Evolutionary conservation across 1,140 invertebrate species (phyloP), one percentile per base, ranked within the genome.

Genomic region (Teleopsis dalmanni): DNA sequence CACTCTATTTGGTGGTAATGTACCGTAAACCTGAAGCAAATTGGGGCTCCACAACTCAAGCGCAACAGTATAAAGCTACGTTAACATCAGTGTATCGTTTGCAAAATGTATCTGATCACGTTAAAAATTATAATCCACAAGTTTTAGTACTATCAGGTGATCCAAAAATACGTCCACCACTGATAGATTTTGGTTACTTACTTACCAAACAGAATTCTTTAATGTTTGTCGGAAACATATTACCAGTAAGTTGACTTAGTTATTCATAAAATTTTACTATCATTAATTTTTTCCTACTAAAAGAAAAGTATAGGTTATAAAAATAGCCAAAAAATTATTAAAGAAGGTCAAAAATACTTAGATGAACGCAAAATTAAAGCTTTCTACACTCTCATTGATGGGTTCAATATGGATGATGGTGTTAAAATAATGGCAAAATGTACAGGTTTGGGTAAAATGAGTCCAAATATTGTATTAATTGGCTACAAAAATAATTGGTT

Each of bases 1-100:
- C 82, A 3, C 79, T 97, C 2, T 98, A 95, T 67, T 72, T 91
- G 40, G 84, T 93, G 56, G 87, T 97, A 3, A 83, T 91, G 44
- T 91, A 94, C 65, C 78, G 88, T 36, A 95, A 95, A 63, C 93
- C 94, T 60, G 94, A 96, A 70, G 91, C 95, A 3, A 98, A 98
- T 72, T 98, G 95, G 95, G 95, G 95, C 11, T 95, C 93, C 38
- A 94, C 92, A 8, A 92, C 90, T 0, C 94, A 98, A 72, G 94
- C 93, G 0, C 91, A 97, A 73, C 91, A 87, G n/a, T 98, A 96
- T 72, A 92, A 92, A 68, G 88, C 85, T 36, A 91, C 94, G 4
- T 62, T 98, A 2, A 81, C 84, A 33, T 84, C 88, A 13, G 82
- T 89, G 2, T 76, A 85, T 51, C 85, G 84, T 56, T 69, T 98